phyloP scores from a whole-genome alignment of 2,888 invertebrate species.

The Lasiommata megera region DNA sequence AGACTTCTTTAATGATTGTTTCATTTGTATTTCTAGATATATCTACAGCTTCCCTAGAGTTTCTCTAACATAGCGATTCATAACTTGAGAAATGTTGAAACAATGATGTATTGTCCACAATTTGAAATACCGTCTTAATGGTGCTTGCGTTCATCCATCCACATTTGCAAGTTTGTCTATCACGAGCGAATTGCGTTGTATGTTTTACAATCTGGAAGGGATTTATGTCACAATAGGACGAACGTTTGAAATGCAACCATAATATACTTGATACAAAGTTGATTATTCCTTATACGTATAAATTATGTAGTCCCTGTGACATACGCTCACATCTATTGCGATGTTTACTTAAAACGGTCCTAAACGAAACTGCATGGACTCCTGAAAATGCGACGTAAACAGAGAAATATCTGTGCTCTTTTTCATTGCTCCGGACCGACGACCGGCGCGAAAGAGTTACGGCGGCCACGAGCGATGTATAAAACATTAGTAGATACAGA shows the following conservation, averaged over 20 bases:
- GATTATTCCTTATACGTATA: neutral
- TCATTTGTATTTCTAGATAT: neutral
- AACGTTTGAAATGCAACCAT: conserved; percentile 31
- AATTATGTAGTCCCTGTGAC: conserved; percentile 29
- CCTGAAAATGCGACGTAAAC: conserved; percentile 55
- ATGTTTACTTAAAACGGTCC: conserved; percentile 53
- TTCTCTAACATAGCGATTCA: neutral
- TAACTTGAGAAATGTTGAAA: conserved; percentile 33
- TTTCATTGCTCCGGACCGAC: conserved; percentile 49
- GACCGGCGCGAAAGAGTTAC: conserved; percentile 43
- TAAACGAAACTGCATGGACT: conserved; percentile 54
- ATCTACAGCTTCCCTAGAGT: neutral
- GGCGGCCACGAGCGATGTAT: conserved; percentile 62
- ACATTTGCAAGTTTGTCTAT: conserved; percentile 61
- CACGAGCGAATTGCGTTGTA: conserved; percentile 49
- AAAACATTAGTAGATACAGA: conserved; percentile 76
- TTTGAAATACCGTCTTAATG: conserved; percentile 62
- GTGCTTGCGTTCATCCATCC: conserved; percentile 54
- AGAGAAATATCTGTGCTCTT: conserved; percentile 51
- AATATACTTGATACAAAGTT: conserved; percentile 16
- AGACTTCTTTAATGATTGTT: too few relatives aligned
- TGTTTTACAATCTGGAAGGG: conserved; percentile 22
- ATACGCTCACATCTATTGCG: conserved; percentile 51
- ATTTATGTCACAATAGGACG: conserved; percentile 24
- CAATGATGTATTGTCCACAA: conserved; percentile 55